These are phyloP conservation scores for Orchesella cincta DNA, from an alignment of 1,140 invertebrate species.

Conservation along the genomic window DNA sequence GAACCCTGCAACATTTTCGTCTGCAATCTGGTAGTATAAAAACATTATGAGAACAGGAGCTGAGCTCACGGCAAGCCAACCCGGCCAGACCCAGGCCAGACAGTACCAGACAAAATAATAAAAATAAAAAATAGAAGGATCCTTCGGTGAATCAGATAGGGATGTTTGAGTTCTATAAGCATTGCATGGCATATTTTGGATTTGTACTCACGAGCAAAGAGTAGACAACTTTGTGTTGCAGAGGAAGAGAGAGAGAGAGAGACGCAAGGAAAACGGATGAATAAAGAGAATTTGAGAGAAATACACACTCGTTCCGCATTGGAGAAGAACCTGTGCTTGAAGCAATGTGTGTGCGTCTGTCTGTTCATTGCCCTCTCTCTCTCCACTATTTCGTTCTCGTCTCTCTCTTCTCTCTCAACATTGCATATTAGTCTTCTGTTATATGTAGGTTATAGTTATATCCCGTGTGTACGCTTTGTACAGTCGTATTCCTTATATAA, in stretches of 20 bases:
- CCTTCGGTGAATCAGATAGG: not conserved
- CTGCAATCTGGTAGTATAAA: no score
- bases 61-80: not conserved
- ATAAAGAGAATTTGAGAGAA: not conserved
- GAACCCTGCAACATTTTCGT: no score
- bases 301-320: slow-evolving; percentile 9
- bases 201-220: not conserved
- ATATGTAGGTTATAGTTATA: no score
- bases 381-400: not conserved
- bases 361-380: slow-evolving; percentile 19
- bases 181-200: not conserved
- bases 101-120: not conserved
- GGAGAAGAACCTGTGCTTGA: not conserved
- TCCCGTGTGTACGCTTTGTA: no score
- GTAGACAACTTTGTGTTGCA: not conserved
- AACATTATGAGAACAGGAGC: no score
- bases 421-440: no score
- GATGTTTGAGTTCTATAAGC: not conserved
- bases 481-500: no score
- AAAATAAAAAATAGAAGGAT: no score
- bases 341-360: not conserved
- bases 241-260: not conserved
- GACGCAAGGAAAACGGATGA: not conserved
- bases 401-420: no score
- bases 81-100: not conserved